These are phyloP conservation scores for Crepidodera aurea DNA, from an alignment of 2,888 invertebrate species.

Conservation along the genomic window DNA sequence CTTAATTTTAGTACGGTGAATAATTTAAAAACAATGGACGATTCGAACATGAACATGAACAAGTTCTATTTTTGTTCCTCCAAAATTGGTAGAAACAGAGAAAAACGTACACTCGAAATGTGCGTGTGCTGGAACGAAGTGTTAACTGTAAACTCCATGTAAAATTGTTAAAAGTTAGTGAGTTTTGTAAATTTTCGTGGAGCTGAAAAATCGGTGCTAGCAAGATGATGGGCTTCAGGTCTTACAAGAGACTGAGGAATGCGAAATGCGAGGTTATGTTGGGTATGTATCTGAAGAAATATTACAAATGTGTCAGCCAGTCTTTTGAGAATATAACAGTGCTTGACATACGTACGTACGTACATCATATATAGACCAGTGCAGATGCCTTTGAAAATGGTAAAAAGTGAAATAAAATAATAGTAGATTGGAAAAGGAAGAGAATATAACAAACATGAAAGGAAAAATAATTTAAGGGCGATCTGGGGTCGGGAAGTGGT, in stretches of 20 bases:
- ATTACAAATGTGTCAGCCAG: too few species aligned
- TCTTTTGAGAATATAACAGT: too few species aligned
- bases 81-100: conserved; percentile 11
- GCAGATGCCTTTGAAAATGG: too few species aligned
- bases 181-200: conserved; percentile 22
- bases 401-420: too few species aligned
- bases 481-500: too few species aligned
- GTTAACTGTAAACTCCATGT: conserved; percentile 24
- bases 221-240: conserved; percentile 69
- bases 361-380: too few species aligned
- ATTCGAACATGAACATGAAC: conserved; percentile 12
- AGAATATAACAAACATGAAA: too few species aligned
- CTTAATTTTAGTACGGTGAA: conserved; percentile 4
- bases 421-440: too few species aligned
- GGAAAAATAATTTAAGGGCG: too few species aligned
- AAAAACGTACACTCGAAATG: conserved; percentile 18
- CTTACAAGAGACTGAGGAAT: conserved; percentile 70
- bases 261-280: conserved; percentile 75
- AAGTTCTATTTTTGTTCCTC: conserved; percentile 9
- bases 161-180: conserved; percentile 15
- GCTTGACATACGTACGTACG: too few species aligned
- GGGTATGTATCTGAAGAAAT: conserved; percentile 72
- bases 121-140: conserved; percentile 33
- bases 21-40: conserved; percentile 18
- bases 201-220: neutral